Evolutionary conservation across 2,113 vertebrate species (phyloP).

Genomic region (Diglossa brunneiventris): DNA sequence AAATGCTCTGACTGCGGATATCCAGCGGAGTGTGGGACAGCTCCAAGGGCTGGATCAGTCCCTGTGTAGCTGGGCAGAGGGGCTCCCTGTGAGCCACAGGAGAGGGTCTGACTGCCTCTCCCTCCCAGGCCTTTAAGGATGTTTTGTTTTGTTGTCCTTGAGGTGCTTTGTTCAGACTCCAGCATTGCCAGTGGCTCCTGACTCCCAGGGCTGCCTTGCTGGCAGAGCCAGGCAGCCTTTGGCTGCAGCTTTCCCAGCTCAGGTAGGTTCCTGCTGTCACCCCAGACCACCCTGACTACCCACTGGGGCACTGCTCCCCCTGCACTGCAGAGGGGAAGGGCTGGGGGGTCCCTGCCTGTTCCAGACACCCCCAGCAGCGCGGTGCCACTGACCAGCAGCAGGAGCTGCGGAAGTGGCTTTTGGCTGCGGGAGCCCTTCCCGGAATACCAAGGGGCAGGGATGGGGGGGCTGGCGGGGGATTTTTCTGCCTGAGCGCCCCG

Average conservation of each 20-base stretch:
- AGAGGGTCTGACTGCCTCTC: not conserved
- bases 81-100: not conserved
- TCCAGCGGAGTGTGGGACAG: accelerated
- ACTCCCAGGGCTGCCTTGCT: constrained; percentile 16
- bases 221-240: not conserved
- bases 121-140: not conserved
- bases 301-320: not conserved
- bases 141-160: constrained; percentile 44
- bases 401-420: constrained; percentile 27
- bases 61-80: not conserved
- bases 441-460: constrained; percentile 49
- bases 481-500: constrained; percentile 49
- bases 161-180: not conserved
- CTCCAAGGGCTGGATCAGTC: not conserved
- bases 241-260: not conserved
- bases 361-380: not conserved
- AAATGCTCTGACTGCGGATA: not conserved
- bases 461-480: constrained; percentile 29
- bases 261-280: not conserved
- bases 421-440: constrained; percentile 2
- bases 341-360: not conserved
- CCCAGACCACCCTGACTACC: not conserved
- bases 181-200: constrained; percentile 29
- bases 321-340: not conserved
- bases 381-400: not conserved